Conservation (phyloP, 2,888 invertebrate species). For the Torymus texanus region DNA sequence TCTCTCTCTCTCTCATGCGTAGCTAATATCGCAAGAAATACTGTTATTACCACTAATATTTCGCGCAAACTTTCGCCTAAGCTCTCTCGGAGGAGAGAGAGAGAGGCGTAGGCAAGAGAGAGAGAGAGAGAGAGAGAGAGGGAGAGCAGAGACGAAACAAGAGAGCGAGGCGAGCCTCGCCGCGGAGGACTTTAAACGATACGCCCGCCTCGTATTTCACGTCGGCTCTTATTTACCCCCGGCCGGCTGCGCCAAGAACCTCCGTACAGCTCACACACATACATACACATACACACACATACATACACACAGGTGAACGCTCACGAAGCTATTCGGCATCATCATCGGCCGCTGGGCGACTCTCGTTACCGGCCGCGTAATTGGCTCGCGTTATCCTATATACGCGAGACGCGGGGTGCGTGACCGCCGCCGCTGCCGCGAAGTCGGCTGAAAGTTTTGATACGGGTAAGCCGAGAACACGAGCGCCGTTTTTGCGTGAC, state of each 20-base stretch:
- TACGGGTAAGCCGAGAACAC: constrained; percentile 7
- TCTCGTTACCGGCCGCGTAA: constrained; percentile 54
- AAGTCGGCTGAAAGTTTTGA: neutral
- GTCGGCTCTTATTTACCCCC: constrained; percentile 64
- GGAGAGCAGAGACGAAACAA: constrained; percentile 11
- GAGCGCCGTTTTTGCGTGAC: neutral
- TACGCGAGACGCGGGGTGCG: constrained; percentile 9
- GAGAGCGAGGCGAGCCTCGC: constrained; percentile 27
- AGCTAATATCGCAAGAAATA: constrained; percentile 72
- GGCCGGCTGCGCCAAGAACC: constrained; percentile 3
- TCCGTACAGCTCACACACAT: neutral
- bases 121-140: constrained; percentile 8
- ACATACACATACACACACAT: neutral
- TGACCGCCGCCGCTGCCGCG: neutral
- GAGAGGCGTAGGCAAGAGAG: no score
- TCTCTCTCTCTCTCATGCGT: constrained; percentile 36
- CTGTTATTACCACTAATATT: constrained; percentile 69
- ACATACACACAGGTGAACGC: neutral
- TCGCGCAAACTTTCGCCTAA: constrained; percentile 63
- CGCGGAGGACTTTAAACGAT: constrained; percentile 64
- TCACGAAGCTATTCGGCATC: constrained; percentile 38
- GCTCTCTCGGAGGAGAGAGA: constrained; percentile 25
- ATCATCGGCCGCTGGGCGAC: constrained; percentile 21
- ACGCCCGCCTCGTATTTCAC: constrained; percentile 64
- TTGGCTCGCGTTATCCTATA: constrained; percentile 13